phyloP scores from a whole-genome alignment of 2,888 invertebrate genomes.

The Latheticus oryzae region DNA sequence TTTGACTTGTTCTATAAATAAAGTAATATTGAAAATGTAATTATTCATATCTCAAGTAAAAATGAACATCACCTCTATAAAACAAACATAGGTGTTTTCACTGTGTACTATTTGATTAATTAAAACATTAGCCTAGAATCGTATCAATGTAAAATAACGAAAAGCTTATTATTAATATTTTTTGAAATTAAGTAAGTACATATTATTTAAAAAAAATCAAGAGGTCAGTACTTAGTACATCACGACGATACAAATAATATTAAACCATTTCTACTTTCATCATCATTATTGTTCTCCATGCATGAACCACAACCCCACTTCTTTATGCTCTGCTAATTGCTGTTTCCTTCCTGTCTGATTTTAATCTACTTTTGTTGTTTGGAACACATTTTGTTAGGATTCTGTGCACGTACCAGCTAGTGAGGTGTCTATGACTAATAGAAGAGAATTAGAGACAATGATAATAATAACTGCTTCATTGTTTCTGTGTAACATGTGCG shows the following conservation, averaged over 20 bases:
- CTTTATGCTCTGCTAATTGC: slow-evolving; percentile 64
- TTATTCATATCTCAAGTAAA: no score
- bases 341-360: slow-evolving; percentile 64
- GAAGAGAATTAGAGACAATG: slow-evolving; percentile 45
- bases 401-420: slow-evolving; percentile 35
- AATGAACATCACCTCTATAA: no score
- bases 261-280: slow-evolving; percentile 30
- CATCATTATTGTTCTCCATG: slow-evolving; percentile 27
- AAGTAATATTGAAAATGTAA: no score
- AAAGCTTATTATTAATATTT: no score
- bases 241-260: neutral
- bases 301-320: slow-evolving; percentile 47
- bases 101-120: no score
- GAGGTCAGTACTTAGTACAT: neutral
- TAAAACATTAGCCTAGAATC: no score
- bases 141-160: no score
- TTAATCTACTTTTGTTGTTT: slow-evolving; percentile 48
- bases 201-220: no score
- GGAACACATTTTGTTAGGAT: slow-evolving; percentile 40
- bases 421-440: slow-evolving; percentile 44
- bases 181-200: no score
- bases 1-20: no score
- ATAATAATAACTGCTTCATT: slow-evolving; percentile 41
- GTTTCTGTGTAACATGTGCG: slow-evolving; percentile 42
- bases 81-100: no score